Evolutionary conservation across 2,888 invertebrate genomes (phyloP).

Genomic region (Trichogramma dendrolimi): DNA sequence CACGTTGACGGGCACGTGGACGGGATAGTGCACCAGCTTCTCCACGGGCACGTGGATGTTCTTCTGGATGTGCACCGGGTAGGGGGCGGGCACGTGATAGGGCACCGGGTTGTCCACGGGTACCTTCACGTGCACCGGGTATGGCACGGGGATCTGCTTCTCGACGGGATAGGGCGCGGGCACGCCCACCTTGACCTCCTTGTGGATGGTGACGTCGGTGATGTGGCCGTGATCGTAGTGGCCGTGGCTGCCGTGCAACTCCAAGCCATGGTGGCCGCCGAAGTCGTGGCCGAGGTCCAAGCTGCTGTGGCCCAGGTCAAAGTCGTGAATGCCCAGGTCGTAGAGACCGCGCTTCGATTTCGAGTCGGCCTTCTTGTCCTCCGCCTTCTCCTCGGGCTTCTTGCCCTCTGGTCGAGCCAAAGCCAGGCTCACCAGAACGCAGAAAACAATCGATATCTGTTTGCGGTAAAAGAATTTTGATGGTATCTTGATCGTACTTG

Average conservation of each 20-base stretch:
- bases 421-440: constrained; percentile 36
- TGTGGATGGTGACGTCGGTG: constrained; percentile 44
- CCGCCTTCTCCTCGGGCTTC: constrained; percentile 27
- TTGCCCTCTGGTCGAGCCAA: constrained; percentile 33
- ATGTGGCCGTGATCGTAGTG: constrained; percentile 39
- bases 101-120: constrained; percentile 44
- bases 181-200: constrained; percentile 43
- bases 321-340: constrained; percentile 33
- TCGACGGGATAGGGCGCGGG: constrained; percentile 46
- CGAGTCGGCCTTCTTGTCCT: constrained; percentile 28
- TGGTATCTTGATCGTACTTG: not conserved
- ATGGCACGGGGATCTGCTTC: constrained; percentile 41
- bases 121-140: constrained; percentile 42
- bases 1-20: constrained; percentile 42
- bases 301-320: constrained; percentile 31
- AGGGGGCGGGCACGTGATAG: constrained; percentile 37
- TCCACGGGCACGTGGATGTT: constrained; percentile 40
- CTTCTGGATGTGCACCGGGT: constrained; percentile 43
- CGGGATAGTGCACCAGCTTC: constrained; percentile 37
- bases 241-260: not conserved
- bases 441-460: constrained; percentile 38
- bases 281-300: constrained; percentile 24
- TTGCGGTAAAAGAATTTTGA: constrained; percentile 4
- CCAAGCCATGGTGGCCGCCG: constrained; percentile 27
- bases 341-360: constrained; percentile 45